Evolutionary conservation across 2,797 vertebrate genomes (phyloP).

Genomic region (Sebastolobus altivelis): DNA sequence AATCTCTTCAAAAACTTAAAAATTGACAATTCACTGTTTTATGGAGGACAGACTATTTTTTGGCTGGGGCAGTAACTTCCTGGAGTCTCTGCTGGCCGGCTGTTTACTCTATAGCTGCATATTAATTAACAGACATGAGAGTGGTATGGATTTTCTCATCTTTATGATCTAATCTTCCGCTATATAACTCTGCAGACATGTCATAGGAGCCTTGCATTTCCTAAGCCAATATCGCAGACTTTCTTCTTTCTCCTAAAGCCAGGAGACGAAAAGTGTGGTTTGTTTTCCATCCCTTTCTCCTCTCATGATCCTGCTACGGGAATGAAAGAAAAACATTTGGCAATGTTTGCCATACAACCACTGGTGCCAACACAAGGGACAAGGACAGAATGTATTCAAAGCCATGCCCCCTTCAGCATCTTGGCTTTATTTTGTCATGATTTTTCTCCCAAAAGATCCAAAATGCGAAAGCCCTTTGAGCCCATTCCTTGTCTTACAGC

Average conservation of each 20-base stretch:
- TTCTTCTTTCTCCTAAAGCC: conserved; percentile 55
- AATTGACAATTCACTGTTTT: neutral
- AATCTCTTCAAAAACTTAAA: neutral
- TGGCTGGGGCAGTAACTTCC: neutral
- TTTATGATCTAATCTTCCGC: neutral
- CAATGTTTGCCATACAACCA: conserved; percentile 55
- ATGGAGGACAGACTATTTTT: neutral
- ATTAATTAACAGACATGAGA: neutral
- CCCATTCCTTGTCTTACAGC: conserved; percentile 62
- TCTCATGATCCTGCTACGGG: conserved; percentile 49
- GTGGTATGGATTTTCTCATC: neutral
- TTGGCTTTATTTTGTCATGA: conserved; percentile 32
- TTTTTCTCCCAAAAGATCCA: conserved; percentile 49
- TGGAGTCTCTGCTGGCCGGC: neutral
- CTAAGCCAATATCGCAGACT: conserved; percentile 66
- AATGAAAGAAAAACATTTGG: conserved; percentile 73
- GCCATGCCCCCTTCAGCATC: conserved; percentile 63
- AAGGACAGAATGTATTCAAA: conserved; percentile 72
- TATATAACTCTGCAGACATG: conserved; percentile 41
- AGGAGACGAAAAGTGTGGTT: conserved; percentile 30
- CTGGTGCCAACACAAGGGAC: conserved; percentile 63
- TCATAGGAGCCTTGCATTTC: conserved; percentile 66
- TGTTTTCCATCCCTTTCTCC: conserved; percentile 17
- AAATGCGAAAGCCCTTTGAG: conserved; percentile 41
- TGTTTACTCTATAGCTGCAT: neutral